phyloP scores from a whole-genome alignment of 2,797 vertebrate species.

The Eulemur rubriventer region DNA sequence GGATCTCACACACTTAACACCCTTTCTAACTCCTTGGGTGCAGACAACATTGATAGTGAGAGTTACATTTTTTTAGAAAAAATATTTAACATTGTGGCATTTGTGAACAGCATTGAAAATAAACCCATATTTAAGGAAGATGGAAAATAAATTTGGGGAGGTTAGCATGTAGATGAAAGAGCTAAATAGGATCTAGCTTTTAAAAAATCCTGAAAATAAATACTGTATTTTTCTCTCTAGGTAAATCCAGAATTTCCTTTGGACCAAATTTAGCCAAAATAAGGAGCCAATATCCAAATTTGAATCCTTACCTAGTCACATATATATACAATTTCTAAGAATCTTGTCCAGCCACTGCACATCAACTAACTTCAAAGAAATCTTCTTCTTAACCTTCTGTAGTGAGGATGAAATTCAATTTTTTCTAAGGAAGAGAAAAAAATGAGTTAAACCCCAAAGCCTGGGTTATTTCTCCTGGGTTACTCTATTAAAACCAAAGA shows the following conservation, averaged over 20 bases:
- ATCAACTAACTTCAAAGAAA: constrained; percentile 56
- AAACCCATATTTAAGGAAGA: constrained; percentile 11
- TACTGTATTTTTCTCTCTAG: constrained; percentile 1
- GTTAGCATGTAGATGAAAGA: constrained; percentile 14
- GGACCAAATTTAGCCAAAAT: neutral
- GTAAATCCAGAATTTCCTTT: constrained; percentile 45
- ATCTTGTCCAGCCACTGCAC: neutral
- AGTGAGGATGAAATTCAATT: constrained; percentile 22
- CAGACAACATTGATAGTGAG: neutral
- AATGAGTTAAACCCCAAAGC: neutral
- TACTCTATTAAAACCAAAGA: constrained; percentile 38
- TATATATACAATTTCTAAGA: constrained; percentile 39
- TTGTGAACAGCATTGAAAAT: neutral
- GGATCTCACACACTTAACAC: neutral
- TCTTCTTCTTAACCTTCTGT: constrained; percentile 20
- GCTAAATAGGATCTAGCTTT: neutral
- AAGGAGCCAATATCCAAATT: constrained; percentile 12
- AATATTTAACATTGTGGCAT: neutral
- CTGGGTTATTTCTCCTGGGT: neutral
- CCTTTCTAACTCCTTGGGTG: neutral
- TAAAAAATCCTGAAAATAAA: neutral
- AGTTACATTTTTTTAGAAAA: neutral
- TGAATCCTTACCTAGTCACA: constrained; percentile 46
- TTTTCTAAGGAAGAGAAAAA: constrained; percentile 3
- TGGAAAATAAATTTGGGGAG: neutral